Evolutionary conservation across 2,113 vertebrate genomes (phyloP).

Genomic region (Mastomys coucha): DNA sequence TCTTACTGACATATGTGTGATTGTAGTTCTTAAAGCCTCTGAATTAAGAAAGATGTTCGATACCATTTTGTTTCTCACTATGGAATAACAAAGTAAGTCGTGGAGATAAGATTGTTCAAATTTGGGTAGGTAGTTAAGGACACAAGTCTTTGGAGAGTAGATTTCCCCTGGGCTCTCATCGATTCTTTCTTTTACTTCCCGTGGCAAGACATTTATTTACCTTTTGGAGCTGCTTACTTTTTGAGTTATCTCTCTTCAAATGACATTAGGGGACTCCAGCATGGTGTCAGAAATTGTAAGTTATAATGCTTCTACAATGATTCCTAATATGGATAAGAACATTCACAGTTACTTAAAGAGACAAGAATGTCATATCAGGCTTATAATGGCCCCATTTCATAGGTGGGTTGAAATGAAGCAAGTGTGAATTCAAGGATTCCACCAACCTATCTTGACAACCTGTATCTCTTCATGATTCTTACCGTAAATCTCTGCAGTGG

Average conservation of each 20-base stretch:
- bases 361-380: background rate
- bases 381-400: background rate
- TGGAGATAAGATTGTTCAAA: background rate
- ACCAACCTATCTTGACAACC: background rate
- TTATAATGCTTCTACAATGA: background rate
- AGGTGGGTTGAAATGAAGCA: background rate
- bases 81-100: constrained; percentile 9
- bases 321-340: background rate
- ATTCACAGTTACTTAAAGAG: background rate
- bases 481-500: constrained; percentile 40
- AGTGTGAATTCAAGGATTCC: background rate
- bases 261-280: background rate
- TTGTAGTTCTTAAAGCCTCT: background rate
- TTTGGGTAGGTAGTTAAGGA: background rate
- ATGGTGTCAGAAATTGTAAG: background rate
- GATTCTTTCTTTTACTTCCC: background rate
- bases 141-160: background rate
- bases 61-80: background rate
- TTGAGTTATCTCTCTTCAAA: background rate
- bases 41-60: constrained; percentile 10
- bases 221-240: background rate
- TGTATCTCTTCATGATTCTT: background rate
- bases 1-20: background rate
- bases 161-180: background rate
- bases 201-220: background rate